Evolutionary conservation across 2,797 vertebrate species (phyloP).

Genomic region (Coendou prehensilis): DNA sequence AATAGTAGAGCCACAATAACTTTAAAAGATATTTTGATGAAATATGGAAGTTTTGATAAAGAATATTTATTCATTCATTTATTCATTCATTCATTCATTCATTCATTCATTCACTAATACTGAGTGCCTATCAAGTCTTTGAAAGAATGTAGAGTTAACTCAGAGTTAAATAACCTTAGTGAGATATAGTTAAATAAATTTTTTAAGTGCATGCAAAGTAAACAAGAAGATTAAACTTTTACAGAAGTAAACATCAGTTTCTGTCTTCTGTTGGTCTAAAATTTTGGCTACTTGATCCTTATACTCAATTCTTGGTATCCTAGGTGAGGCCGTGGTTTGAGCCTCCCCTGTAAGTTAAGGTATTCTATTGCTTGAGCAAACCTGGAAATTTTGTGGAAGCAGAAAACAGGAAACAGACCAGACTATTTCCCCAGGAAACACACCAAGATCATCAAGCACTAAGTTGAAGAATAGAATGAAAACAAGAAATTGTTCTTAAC

Average conservation of each 20-base stretch:
- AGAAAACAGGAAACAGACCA: background rate
- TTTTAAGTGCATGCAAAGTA: background rate
- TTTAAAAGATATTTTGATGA: constrained; percentile 2
- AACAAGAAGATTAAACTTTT: background rate
- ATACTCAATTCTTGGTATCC: background rate
- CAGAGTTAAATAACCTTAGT: constrained; percentile 10
- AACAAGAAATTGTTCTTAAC: background rate
- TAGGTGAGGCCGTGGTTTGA: background rate
- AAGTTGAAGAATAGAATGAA: background rate
- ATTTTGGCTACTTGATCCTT: background rate
- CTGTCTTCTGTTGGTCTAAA: background rate
- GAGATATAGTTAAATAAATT: background rate
- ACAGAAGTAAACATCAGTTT: background rate
- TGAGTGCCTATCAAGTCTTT: background rate
- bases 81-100: background rate
- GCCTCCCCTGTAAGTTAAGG: background rate
- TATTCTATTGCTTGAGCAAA: background rate
- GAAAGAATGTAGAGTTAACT: background rate
- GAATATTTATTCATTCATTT: background rate
- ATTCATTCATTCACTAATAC: background rate
- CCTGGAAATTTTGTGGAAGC: background rate
- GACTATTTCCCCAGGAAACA: background rate
- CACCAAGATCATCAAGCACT: background rate
- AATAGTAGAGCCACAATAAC: background rate
- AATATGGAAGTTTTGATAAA: background rate